phyloP scores from a whole-genome alignment of 2,888 invertebrate genomes.

The Ennomos fuscantarius region DNA sequence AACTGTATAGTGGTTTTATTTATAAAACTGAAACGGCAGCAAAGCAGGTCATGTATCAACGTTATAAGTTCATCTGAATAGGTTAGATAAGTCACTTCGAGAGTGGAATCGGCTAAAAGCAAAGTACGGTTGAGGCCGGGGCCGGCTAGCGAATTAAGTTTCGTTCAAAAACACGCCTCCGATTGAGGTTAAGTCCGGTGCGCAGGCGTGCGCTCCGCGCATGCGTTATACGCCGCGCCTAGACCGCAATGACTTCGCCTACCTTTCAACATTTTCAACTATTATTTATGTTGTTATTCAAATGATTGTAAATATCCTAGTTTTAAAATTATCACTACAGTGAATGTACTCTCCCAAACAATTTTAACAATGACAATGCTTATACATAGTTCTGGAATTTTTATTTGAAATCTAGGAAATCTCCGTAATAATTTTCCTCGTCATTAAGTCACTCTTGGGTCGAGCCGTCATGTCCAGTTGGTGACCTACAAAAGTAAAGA shows the following conservation, averaged over 20 bases:
- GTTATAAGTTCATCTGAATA: slow-evolving; percentile 36
- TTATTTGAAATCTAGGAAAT: slow-evolving; percentile 27
- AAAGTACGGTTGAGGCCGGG: slow-evolving; percentile 62
- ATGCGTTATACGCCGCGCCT: slow-evolving; percentile 53
- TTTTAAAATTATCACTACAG: slow-evolving; percentile 12
- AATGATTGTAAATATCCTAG: slow-evolving; percentile 13
- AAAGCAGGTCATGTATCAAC: slow-evolving; percentile 20
- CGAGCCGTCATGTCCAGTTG: slow-evolving; percentile 37
- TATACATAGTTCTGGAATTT: slow-evolving; percentile 12
- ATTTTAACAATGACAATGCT: no score
- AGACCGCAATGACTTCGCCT: slow-evolving; percentile 79
- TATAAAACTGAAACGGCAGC: neutral
- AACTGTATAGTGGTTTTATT: no score
- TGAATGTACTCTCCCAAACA: no score
- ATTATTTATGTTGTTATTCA: slow-evolving; percentile 44
- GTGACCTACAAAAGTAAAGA: slow-evolving; percentile 39
- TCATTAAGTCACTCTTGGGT: slow-evolving; percentile 35
- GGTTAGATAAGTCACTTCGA: slow-evolving; percentile 54
- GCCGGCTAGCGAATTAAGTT: slow-evolving; percentile 70
- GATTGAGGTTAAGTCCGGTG: slow-evolving; percentile 79
- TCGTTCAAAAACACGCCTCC: slow-evolving; percentile 82
- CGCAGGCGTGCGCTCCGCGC: slow-evolving; percentile 75
- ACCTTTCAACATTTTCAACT: slow-evolving; percentile 70
- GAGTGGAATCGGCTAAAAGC: slow-evolving; percentile 64
- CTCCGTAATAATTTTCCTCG: slow-evolving; percentile 30